Evolutionary conservation across 2,113 vertebrate species (phyloP), one percentile per base, ranked within the genome.

Genomic region (Rana temporaria): DNA sequence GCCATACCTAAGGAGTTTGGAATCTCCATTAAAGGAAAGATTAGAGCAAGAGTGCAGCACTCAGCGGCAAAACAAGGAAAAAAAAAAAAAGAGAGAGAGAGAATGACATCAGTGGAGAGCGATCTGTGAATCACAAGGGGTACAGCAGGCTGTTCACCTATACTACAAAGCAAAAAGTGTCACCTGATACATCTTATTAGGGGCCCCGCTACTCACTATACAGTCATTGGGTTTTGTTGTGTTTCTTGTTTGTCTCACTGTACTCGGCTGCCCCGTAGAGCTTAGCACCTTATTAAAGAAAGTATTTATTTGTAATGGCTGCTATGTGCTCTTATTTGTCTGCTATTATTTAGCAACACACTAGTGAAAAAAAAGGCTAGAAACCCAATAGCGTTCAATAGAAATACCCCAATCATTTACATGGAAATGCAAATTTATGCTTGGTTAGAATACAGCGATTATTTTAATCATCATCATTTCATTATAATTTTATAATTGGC

Each of bases 171-270:
- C 72, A 12, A 6, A 75, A 18, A 42, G 72, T 34, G 72, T 75
- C 72, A 75, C 56, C 72, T 62, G 71, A 75, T 75, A 42, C 72
- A 75, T 62, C 72, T 75, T 75, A 75, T 62, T 62, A 62, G 72
- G 53, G 72, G 72, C 56, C 53, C 56, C 30, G 19, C 72, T 62
- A 55, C 48, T 34, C 53, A 17, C 72, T 34, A 12, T 20, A 12
- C 1, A 9, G 4, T 38, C 56, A 12, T 24, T 20, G 22, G 3
- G 32, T 30, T 42, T 62, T 75, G 26, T 62, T 75, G 56, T 60
- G 57, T n/a, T 42, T 62, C 30, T 42, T 9, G 56, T 75, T 60
- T 75, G 19, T 60, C 12, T 62, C 72, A 17, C 56, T 62, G 19
- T 60, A 22, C 22, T 74, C 38, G 4, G 57, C n/a, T 16, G 30